Evolutionary conservation across 2,797 vertebrate genomes (phyloP).

Genomic region (Acridotheres tristis): DNA sequence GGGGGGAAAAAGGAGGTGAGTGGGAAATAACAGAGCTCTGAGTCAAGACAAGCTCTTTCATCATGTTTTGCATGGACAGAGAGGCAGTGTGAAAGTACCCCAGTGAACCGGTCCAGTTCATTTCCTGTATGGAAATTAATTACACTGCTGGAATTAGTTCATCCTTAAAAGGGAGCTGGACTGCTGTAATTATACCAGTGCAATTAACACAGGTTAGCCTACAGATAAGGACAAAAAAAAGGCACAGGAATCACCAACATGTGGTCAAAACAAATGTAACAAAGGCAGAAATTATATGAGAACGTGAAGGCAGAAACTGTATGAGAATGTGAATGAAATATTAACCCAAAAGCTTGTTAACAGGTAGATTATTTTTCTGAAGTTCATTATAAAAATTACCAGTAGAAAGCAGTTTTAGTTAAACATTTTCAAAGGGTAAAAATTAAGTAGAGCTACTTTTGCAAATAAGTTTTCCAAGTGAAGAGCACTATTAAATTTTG

Average conservation of each 20-base stretch:
- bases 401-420: not conserved
- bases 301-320: not conserved
- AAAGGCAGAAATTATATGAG: not conserved
- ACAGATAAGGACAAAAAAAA: not conserved
- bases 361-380: not conserved
- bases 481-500: not conserved
- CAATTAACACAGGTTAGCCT: not conserved
- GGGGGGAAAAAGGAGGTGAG: not conserved
- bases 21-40: not conserved
- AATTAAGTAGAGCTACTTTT: not conserved
- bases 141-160: not conserved
- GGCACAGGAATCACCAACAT: not conserved
- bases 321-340: not conserved
- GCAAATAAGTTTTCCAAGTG: not conserved
- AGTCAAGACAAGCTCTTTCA: fast-evolving
- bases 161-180: not conserved
- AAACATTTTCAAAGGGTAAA: not conserved
- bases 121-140: not conserved
- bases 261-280: not conserved
- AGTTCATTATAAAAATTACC: not conserved
- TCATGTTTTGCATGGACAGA: fast-evolving
- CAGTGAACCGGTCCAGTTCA: not conserved
- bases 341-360: not conserved
- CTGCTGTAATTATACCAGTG: constrained; percentile 18
- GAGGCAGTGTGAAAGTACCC: fast-evolving